Evolutionary conservation across 2,113 vertebrate genomes (phyloP).

Genomic region (Oncorhynchus clarkii): DNA sequence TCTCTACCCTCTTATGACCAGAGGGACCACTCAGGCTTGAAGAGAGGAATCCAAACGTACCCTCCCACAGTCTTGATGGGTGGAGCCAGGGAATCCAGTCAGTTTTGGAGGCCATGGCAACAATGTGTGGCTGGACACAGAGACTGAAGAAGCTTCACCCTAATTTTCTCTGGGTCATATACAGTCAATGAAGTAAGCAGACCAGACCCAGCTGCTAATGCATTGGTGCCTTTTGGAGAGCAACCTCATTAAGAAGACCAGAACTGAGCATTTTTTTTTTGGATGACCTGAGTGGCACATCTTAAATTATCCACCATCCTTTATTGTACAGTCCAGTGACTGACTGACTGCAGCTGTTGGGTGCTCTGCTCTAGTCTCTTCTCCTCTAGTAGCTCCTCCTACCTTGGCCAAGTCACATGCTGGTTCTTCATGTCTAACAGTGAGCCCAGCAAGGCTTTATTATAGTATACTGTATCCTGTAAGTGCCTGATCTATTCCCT

Average conservation of each 20-base stretch:
- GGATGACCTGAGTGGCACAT: too few species aligned
- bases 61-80: background rate
- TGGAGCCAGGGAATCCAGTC: background rate
- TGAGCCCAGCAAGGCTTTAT: background rate
- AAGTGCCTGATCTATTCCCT: background rate
- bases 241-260: too few species aligned
- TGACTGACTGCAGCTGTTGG: conserved; percentile 46
- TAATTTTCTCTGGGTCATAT: too few species aligned
- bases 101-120: background rate
- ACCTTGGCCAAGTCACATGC: conserved; percentile 32
- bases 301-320: too few species aligned
- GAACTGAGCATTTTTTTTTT: too few species aligned
- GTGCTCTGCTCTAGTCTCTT: conserved; percentile 7
- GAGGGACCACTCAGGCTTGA: too few species aligned
- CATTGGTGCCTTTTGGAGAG: too few species aligned
- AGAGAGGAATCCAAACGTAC: too few species aligned
- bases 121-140: conserved; percentile 1
- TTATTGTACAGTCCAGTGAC: background rate
- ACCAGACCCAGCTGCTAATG: too few species aligned
- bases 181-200: too few species aligned
- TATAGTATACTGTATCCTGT: background rate
- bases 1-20: background rate
- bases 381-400: conserved; percentile 30
- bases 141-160: too few species aligned
- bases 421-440: conserved; percentile 37